A percentile compares a stretch with the other conserved stretches of the same genome.
Conservation (phyloP, 2,113 vertebrate species). For the Oryzias woworae region DNA sequence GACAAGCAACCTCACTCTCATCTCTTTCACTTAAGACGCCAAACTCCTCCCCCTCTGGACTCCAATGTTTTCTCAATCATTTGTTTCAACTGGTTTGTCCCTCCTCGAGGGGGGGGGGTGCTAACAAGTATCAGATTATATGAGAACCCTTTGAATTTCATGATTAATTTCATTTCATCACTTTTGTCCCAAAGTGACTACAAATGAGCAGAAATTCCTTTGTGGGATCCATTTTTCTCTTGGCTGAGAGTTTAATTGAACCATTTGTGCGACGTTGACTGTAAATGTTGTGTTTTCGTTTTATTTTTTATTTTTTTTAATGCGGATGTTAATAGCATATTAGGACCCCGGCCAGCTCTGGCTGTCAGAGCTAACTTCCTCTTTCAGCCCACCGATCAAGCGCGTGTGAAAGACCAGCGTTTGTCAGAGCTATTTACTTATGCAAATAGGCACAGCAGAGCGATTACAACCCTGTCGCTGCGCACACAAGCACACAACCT, state of each 20-base stretch:
- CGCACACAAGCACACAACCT: conserved; percentile 44
- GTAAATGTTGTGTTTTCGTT: conserved; percentile 9
- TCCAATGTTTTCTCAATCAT: conserved; percentile 34
- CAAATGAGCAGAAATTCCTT: conserved; percentile 9
- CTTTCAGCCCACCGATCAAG: conserved; percentile 31
- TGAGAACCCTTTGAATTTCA: conserved; percentile 34
- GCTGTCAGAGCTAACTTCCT: conserved; percentile 10
- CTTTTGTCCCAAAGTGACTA: conserved; percentile 7
- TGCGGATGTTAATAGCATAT: conserved; percentile 6
- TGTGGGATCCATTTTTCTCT: not conserved
- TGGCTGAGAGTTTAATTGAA: conserved; percentile 6
- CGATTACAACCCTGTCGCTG: conserved; percentile 78
- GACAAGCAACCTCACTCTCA: not conserved
- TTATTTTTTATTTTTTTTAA: not conserved
- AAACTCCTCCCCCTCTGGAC: conserved; percentile 7
- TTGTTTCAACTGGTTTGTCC: conserved; percentile 15
- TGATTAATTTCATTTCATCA: conserved; percentile 28
- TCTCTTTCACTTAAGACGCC: not conserved
- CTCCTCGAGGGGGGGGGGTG: conserved; percentile 24
- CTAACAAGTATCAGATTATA: conserved; percentile 36
- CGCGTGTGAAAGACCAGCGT: conserved; percentile 22
- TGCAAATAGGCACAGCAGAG: conserved; percentile 83
- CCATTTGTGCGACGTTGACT: conserved; percentile 4
- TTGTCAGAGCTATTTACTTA: conserved; percentile 56
- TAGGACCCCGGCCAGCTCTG: conserved; percentile 1